Evolutionary conservation across 2,888 invertebrate genomes (phyloP).

Genomic region (Brenthis hecate): DNA sequence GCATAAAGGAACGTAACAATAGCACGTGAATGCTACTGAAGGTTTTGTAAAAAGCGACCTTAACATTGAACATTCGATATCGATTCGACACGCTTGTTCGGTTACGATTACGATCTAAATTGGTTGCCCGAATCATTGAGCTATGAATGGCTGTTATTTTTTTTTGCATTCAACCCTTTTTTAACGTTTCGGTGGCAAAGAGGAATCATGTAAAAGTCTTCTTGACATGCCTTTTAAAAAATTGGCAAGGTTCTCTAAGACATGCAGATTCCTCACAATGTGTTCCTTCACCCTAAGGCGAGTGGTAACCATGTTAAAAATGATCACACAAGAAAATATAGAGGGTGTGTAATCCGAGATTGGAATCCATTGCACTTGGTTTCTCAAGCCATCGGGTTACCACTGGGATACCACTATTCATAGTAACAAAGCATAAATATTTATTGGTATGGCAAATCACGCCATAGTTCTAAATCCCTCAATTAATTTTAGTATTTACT

Average conservation of each 20-base stretch:
- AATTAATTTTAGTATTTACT: neutral
- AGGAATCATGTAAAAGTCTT: no score
- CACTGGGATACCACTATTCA: neutral
- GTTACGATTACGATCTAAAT: conserved; percentile 26
- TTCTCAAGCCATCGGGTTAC: neutral
- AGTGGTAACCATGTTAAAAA: no score
- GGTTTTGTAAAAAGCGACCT: conserved; percentile 33
- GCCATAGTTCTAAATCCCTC: no score
- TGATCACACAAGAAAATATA: no score
- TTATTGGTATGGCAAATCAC: no score
- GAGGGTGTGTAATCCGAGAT: no score
- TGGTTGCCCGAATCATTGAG: conserved; percentile 32
- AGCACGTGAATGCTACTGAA: conserved; percentile 12
- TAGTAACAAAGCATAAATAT: no score
- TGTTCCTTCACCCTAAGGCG: no score
- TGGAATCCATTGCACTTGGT: no score
- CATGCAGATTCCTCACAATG: no score
- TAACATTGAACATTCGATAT: conserved; percentile 37
- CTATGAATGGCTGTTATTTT: conserved; percentile 26
- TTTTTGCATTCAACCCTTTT: neutral
- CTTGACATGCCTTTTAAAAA: no score
- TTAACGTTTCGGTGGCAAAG: neutral
- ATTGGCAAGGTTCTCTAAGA: no score
- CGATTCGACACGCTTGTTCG: conserved; percentile 34
- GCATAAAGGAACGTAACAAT: conserved; percentile 2